Conservation (phyloP, 2,797 vertebrate species). For the Pelochelys cantorii region DNA sequence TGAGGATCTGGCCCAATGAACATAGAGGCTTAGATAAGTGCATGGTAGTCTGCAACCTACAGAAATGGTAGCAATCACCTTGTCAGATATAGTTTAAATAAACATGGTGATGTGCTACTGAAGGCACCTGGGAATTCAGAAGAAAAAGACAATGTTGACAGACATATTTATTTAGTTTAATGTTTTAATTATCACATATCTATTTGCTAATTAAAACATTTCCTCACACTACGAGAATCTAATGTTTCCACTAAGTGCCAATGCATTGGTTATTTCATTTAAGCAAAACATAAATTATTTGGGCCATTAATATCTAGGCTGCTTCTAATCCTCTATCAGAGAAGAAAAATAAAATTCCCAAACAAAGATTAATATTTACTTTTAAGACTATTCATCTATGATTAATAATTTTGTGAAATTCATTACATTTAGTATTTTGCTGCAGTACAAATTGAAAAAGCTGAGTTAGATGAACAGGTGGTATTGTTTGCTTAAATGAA, state of each 20-base stretch:
- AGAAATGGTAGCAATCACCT: background rate
- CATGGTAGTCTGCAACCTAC: background rate
- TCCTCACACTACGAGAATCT: conserved; percentile 34
- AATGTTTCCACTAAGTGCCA: background rate
- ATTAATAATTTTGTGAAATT: conserved; percentile 21
- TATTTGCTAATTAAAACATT: conserved; percentile 27
- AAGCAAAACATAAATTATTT: conserved; percentile 69
- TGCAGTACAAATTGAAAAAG: background rate
- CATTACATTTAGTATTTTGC: background rate
- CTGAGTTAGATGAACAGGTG: background rate
- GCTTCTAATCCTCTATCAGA: conserved; percentile 58
- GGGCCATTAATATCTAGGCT: conserved; percentile 69
- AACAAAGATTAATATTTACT: conserved; percentile 42
- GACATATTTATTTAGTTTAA: conserved; percentile 10
- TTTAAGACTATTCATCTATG: background rate
- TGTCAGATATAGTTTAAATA: background rate
- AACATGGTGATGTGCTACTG: background rate
- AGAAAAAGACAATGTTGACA: background rate
- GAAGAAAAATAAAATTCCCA: conserved; percentile 69
- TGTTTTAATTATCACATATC: background rate
- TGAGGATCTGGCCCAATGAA: background rate
- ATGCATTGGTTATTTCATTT: conserved; percentile 66
- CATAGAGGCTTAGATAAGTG: background rate
- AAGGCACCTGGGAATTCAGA: background rate
- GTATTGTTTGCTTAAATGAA: background rate